Evolutionary conservation across 1,140 invertebrate genomes (phyloP).

Genomic region (Bemisia tabaci): DNA sequence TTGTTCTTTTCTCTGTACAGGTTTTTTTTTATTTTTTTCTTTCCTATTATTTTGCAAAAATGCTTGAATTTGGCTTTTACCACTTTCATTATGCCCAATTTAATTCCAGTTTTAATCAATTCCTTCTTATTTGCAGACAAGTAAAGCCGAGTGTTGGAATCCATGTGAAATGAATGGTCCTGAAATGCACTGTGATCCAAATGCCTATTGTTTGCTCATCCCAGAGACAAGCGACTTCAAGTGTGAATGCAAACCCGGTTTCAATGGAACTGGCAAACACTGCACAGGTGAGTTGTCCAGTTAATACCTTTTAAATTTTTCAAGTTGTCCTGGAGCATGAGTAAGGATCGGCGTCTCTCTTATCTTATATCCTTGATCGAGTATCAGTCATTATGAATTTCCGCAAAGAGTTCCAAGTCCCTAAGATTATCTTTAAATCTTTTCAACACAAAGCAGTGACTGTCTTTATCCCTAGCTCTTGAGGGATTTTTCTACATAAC

Average conservation of each 20-base stretch:
- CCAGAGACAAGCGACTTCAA: constrained; percentile 74
- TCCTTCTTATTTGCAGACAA: constrained; percentile 41
- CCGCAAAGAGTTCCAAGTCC: too few species aligned
- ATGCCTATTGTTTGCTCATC: constrained; percentile 77
- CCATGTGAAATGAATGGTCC: constrained; percentile 76
- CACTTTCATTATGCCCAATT: too few species aligned
- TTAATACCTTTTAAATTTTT: constrained; percentile 3
- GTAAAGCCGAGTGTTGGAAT: constrained; percentile 74
- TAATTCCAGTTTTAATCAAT: too few species aligned
- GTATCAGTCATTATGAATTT: too few species aligned
- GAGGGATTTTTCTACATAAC: too few species aligned
- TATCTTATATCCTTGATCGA: not conserved
- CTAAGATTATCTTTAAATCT: too few species aligned
- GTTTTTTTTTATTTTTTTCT: too few species aligned
- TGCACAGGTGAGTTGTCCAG: constrained; percentile 42
- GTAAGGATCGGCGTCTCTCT: not conserved
- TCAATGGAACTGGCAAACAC: constrained; percentile 70
- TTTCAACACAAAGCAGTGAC: too few species aligned
- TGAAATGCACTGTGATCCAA: constrained; percentile 70
- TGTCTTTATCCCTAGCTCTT: too few species aligned
- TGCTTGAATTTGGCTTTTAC: too few species aligned
- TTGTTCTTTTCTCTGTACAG: too few species aligned
- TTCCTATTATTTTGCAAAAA: too few species aligned
- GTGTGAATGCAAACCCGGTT: constrained; percentile 88
- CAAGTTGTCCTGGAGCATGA: not conserved